A percentile compares a stretch with the other conserved stretches of the same genome.
Conservation (phyloP, 2,113 vertebrate genomes). For the Tragelaphus strepsiceros region DNA sequence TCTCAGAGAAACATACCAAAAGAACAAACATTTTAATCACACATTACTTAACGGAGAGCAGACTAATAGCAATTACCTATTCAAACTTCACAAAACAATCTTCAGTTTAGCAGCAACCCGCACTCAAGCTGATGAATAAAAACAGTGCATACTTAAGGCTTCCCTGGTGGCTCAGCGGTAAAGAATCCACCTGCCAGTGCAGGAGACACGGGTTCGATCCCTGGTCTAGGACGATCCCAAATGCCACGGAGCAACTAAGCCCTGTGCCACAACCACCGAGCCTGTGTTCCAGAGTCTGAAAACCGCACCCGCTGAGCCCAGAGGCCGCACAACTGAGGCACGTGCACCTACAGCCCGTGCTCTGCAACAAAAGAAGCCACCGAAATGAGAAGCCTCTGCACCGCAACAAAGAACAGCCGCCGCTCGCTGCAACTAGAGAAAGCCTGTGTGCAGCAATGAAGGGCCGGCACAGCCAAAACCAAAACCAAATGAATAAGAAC, state of each 20-base stretch:
- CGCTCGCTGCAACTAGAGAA: neutral
- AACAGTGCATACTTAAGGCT: rapidly evolving
- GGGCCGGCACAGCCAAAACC: neutral
- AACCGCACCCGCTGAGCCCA: neutral
- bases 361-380: neutral
- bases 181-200: neutral
- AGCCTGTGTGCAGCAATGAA: neutral
- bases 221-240: neutral
- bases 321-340: rapidly evolving
- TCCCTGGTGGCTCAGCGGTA: neutral
- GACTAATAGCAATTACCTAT: rapidly evolving
- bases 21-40: neutral
- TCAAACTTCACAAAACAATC: neutral
- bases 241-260: neutral
- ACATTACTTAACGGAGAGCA: neutral
- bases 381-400: rapidly evolving
- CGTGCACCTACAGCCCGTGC: neutral
- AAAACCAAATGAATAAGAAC: neutral
- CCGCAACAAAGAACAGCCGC: rapidly evolving
- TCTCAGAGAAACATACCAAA: neutral
- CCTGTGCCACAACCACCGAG: neutral
- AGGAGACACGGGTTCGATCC: neutral
- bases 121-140: rapidly evolving
- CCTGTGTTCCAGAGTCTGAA: neutral
- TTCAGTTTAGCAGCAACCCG: rapidly evolving